Evolutionary conservation across 2,888 invertebrate species (phyloP).

Genomic region (Abrostola triplasia): DNA sequence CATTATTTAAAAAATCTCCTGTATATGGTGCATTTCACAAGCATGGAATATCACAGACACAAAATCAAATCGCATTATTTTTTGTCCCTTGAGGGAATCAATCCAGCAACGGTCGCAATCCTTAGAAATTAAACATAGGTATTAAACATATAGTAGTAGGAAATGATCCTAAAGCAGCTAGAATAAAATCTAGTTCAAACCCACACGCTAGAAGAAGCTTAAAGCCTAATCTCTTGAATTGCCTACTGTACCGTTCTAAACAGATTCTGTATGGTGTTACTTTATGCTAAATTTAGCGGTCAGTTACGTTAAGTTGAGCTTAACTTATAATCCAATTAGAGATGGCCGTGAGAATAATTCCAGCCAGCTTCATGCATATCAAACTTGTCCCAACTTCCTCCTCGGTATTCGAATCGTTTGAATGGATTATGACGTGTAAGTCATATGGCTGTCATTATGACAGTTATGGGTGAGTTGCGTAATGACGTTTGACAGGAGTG

Average conservation of each 20-base stretch:
- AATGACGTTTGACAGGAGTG: slow-evolving; percentile 23
- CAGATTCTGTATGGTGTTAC: slow-evolving; percentile 4
- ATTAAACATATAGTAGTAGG: too few species aligned
- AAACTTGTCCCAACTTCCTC: slow-evolving; percentile 49
- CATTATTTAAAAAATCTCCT: too few species aligned
- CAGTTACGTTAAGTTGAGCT: slow-evolving; percentile 38
- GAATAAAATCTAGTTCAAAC: too few species aligned
- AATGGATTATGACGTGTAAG: slow-evolving; percentile 43
- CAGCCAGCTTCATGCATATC: slow-evolving; percentile 44
- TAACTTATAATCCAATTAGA: slow-evolving; percentile 44
- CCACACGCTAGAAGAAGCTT: background rate
- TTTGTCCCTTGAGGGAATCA: too few species aligned
- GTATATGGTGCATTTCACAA: too few species aligned
- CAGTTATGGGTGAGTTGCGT: slow-evolving; percentile 44
- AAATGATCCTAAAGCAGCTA: too few species aligned
- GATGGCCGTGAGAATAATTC: slow-evolving; percentile 46
- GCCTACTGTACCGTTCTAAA: slow-evolving; percentile 9
- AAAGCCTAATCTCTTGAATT: background rate
- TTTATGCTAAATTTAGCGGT: slow-evolving; percentile 22
- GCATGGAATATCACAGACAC: too few species aligned
- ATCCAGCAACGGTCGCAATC: too few species aligned
- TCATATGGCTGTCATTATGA: slow-evolving; percentile 43
- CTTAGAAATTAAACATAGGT: too few species aligned
- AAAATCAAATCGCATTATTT: too few species aligned
- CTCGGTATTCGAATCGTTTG: slow-evolving; percentile 40